These are phyloP conservation scores for Salpingus planirostris DNA, from an alignment of 2,888 invertebrate genomes.

Conservation along the genomic window DNA sequence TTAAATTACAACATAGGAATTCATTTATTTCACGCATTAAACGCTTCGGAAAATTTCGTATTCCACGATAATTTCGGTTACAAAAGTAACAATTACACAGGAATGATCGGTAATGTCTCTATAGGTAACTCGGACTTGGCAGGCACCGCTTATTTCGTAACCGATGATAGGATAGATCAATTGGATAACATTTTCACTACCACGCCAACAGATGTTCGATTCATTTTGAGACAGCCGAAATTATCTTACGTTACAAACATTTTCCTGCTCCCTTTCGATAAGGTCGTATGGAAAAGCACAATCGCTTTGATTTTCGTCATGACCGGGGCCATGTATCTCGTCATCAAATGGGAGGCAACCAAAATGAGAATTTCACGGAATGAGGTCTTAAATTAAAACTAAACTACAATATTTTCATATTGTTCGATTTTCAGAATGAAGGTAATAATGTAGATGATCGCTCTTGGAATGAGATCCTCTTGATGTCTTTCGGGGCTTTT, in stretches of 20 bases:
- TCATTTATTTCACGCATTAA: slow-evolving; percentile 49
- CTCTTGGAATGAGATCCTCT: slow-evolving; percentile 39
- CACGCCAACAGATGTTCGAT: slow-evolving; percentile 4
- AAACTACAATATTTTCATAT: too few relatives aligned
- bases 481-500: slow-evolving; percentile 49
- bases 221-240: slow-evolving; percentile 8
- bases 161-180: slow-evolving; percentile 1
- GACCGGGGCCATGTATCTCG: too few relatives aligned
- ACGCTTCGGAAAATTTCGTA: slow-evolving; percentile 47
- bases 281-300: slow-evolving; percentile 7
- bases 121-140: slow-evolving; percentile 48
- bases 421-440: too few relatives aligned
- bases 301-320: too few relatives aligned
- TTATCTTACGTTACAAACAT: slow-evolving; percentile 10
- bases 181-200: slow-evolving; percentile 1
- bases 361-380: too few relatives aligned
- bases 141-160: slow-evolving; percentile 30
- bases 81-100: slow-evolving; percentile 45
- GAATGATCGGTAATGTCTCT: slow-evolving; percentile 49
- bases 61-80: slow-evolving; percentile 56
- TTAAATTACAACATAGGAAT: slow-evolving; percentile 53
- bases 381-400: too few relatives aligned
- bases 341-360: too few relatives aligned
- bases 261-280: slow-evolving; percentile 8
- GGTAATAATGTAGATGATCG: too few relatives aligned